Evolutionary conservation across 2,888 invertebrate species (phyloP).

Genomic region (Parnassius orleans): DNA sequence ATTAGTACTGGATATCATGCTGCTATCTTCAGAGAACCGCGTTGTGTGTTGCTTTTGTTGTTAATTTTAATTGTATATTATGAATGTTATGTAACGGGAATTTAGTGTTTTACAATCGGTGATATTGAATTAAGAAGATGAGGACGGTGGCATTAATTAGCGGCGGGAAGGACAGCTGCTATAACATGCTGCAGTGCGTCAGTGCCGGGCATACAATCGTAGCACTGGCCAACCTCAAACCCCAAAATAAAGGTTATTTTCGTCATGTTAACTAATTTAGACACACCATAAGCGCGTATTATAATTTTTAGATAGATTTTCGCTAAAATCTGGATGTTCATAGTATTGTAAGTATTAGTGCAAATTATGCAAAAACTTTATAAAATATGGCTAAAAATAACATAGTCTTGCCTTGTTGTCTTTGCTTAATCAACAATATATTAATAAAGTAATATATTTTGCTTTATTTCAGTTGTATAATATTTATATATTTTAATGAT

Average conservation of each 20-base stretch:
- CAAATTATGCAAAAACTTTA: too few relatives aligned
- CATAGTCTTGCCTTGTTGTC: background rate
- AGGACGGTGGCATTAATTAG: slow-evolving; percentile 94
- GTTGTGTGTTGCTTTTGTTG: slow-evolving; percentile 55
- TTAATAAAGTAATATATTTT: background rate
- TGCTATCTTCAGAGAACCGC: slow-evolving; percentile 51
- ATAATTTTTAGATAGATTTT: background rate
- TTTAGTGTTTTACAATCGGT: slow-evolving; percentile 50
- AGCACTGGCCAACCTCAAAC: slow-evolving; percentile 97
- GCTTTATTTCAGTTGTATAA: background rate
- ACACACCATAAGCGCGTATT: slow-evolving; percentile 10
- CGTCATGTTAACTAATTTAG: slow-evolving; percentile 28
- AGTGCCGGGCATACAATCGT: slow-evolving; percentile 97
- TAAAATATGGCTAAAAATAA: background rate
- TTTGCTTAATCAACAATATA: background rate
- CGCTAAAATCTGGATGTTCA: background rate
- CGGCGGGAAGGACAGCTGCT: slow-evolving; percentile 99
- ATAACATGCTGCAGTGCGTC: slow-evolving; percentile 99
- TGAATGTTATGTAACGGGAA: slow-evolving; percentile 72
- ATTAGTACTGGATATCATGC: slow-evolving; percentile 41
- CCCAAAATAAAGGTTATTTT: slow-evolving; percentile 86
- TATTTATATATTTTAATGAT: too few relatives aligned
- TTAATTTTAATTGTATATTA: slow-evolving; percentile 58
- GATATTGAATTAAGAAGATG: slow-evolving; percentile 81
- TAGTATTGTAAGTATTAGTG: too few relatives aligned